Base-by-base conservation (phyloP, 37 sponge, comb jelly and placozoan species). In the Chondrilla cf. caribensis region DNA sequence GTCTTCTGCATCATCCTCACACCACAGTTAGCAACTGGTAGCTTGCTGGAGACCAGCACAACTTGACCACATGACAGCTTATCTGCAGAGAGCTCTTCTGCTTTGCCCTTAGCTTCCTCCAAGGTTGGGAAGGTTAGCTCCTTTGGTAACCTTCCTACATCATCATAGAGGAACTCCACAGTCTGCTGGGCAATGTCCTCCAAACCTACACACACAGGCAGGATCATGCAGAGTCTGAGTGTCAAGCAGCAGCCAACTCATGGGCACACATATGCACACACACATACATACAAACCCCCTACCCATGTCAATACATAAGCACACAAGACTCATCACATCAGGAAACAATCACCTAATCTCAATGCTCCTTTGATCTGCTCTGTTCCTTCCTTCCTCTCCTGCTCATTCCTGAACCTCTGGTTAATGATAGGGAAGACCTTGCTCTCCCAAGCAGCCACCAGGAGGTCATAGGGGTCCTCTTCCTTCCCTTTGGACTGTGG, bases 351-450 rank as follows among this genome's bases (percentile, higher is more conserved):
- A 90, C 91, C 96, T 8, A 94, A 77, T 39, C 90, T 91, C 24
- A 98, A 88, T 43, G 98, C 98, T 57, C 98, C 98, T 67, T 84
- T 89, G 81, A 98, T 98, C 76, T 98, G 96, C 77, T 95, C 98
- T 42, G 90, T 83, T 2, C 98, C 98, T 24, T 84, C 82, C 79
- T 89, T 86, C 47, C 98, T 73, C 81, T 98, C 98, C 55, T 92
- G 89, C 44, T 98, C 96, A 83, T 98, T 98, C 22, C 98, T 71
- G 79, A 98, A 98, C 58, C 98, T 85, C 31, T 91, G 44, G 68
- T 89, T 79, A 38, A 98, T 95, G 55, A 95, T 85, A 19, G 98
- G 98, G 70, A 98, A 98, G 35, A 98, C 98, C 71, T 95, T 93
- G 15, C 89, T 78, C 78, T 98, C 98, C 98, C 98, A 98, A 18